Evolutionary conservation across 2,797 vertebrate species (phyloP), one percentile per base, ranked within the genome.

Genomic region (Pangasius sanitwongsei): DNA sequence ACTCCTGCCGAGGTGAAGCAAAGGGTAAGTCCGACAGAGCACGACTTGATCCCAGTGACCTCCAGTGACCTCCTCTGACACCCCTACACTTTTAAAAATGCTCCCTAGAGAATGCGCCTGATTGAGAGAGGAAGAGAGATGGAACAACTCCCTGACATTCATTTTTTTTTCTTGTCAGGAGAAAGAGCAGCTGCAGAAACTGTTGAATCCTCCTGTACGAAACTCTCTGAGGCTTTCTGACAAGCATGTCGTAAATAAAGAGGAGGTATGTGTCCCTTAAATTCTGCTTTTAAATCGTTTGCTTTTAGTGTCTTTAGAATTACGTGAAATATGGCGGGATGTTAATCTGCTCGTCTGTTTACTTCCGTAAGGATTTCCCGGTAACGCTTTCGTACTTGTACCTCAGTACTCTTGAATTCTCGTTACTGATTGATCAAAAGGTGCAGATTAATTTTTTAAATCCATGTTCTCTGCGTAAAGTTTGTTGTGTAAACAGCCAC

Each of bases 171-270:
- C 70, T 86, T 72, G 87, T 67, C 93, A 98, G 97, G 97, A 98
- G 93, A 97, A 96, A 86, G 97, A 96, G 93, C 95, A 96, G 92
- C 97, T 97, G 91, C 95, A 96, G 94, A 97, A 97, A 94, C 92
- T 96, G 37, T 91, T 96, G 88, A 96, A 97, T 72, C 96, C 97
- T 37, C 94, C 96, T 77, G 93, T 95, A 92, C 96, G 96, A 90
- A 94, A 93, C 87, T 97, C 96, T 85, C 95, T 97, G 77, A 94
- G 93, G 86, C 96, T 97, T 89, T 96, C 96, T 93, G 92, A 95
- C 93, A 96, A 95, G 94, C 87, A 93, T 89, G 89, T 96, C 70
- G 93, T 94, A 91, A 95, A 91, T 78, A 96, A 97, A 90, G 96
- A 97, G 86, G 96, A 96, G 95, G 96, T 95, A 85, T 34, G 94